Percentiles rank a stretch among this genome's conserved stretches.
Evolutionary conservation across 2,113 vertebrate species (phyloP).

Genomic region (Nerophis lumbriciformis): DNA sequence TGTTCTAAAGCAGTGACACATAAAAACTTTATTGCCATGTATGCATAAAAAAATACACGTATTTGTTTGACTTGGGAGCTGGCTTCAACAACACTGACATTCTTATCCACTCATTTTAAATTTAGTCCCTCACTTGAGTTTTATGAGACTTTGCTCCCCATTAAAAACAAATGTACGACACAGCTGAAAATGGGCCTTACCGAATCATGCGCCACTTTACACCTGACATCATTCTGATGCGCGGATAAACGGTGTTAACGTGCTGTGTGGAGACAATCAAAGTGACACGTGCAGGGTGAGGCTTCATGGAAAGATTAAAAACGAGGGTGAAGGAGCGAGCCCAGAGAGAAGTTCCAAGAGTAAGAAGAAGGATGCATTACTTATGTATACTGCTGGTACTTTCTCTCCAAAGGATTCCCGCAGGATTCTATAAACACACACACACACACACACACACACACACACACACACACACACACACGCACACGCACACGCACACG

Average conservation of each 20-base stretch:
- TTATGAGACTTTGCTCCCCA: slow-evolving; percentile 27
- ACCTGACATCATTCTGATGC: slow-evolving; percentile 29
- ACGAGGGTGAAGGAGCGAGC: slow-evolving; percentile 19
- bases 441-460: background rate
- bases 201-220: slow-evolving; percentile 35
- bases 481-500: too few species aligned
- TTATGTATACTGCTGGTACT: slow-evolving; percentile 28
- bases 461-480: too few species aligned
- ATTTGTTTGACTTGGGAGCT: slow-evolving; percentile 15
- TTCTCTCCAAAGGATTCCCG: slow-evolving; percentile 41
- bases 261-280: slow-evolving; percentile 44
- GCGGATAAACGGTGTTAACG: slow-evolving; percentile 24
- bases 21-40: slow-evolving; percentile 36
- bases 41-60: slow-evolving; percentile 22
- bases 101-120: slow-evolving; percentile 20
- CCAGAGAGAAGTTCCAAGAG: slow-evolving; percentile 12
- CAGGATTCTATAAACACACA: slow-evolving; percentile 42
- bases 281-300: slow-evolving; percentile 38
- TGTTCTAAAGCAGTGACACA: slow-evolving; percentile 32
- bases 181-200: slow-evolving; percentile 34
- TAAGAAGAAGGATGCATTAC: slow-evolving; percentile 25
- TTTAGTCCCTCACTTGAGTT: slow-evolving; percentile 26
- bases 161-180: slow-evolving; percentile 36
- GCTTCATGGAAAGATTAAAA: slow-evolving; percentile 26
- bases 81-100: slow-evolving; percentile 21